Conservation (phyloP, 1,140 invertebrate genomes). For the Drosophila bocqueti region DNA sequence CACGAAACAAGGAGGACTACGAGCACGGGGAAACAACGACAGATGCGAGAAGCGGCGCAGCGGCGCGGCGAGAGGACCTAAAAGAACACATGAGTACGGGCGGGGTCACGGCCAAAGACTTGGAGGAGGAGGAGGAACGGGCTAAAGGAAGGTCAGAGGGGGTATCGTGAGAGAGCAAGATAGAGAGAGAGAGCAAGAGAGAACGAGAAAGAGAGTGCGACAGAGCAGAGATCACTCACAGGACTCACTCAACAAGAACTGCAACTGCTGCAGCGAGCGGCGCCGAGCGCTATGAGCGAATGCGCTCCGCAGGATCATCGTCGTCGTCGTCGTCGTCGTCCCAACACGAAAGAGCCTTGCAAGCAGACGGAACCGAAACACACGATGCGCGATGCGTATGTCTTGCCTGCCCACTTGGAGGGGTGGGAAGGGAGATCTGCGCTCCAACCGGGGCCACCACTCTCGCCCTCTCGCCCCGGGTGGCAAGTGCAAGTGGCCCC, state of each 20-base stretch:
- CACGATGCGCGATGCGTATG: slow-evolving; percentile 7
- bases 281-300: slow-evolving; percentile 5
- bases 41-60: slow-evolving; percentile 22
- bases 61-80: slow-evolving; percentile 15
- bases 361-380: not conserved
- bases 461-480: not conserved
- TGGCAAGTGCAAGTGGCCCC: slow-evolving; percentile 24
- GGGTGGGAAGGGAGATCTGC: not conserved
- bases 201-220: not conserved
- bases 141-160: not conserved
- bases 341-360: slow-evolving; percentile 4
- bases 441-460: slow-evolving; percentile 2
- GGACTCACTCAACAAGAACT: not conserved
- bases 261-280: not conserved
- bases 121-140: not conserved
- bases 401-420: not conserved
- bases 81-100: slow-evolving; percentile 26
- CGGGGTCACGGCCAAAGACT: slow-evolving; percentile 5
- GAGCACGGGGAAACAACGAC: slow-evolving; percentile 37
- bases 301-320: slow-evolving; percentile 11
- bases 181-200: not conserved
- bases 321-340: not conserved
- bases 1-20: slow-evolving; percentile 19
- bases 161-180: not conserved
- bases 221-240: not conserved